phyloP scores from a whole-genome alignment of 2,888 invertebrate genomes.

The Amblyjoppa proteus region DNA sequence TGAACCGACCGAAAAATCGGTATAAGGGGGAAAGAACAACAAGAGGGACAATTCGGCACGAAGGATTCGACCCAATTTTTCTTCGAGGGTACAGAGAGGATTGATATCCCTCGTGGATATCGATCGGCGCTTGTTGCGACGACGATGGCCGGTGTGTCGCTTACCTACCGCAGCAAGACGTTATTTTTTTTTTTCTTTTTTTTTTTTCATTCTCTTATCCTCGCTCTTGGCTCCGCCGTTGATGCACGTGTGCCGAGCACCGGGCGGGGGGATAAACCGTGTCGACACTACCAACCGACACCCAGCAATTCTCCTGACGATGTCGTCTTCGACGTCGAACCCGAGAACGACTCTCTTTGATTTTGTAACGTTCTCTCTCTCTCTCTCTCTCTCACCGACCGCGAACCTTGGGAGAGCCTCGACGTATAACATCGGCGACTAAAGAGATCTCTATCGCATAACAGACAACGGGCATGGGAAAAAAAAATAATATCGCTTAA shows the following conservation, averaged over 20 bases:
- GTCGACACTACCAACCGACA: constrained; percentile 37
- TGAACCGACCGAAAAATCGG: neutral
- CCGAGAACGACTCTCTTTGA: constrained; percentile 26
- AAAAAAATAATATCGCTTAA: constrained; percentile 27
- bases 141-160: constrained; percentile 4
- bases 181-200: constrained; percentile 17
- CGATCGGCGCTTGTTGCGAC: constrained; percentile 26
- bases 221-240: constrained; percentile 36
- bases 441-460: constrained; percentile 31
- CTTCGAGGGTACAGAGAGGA: constrained; percentile 4
- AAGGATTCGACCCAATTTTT: constrained; percentile 27
- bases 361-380: constrained; percentile 47
- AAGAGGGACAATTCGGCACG: neutral
- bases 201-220: neutral
- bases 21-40: neutral
- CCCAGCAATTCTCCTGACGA: constrained; percentile 20
- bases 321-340: constrained; percentile 22
- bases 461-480: constrained; percentile 8
- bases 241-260: constrained; percentile 40
- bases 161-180: constrained; percentile 6
- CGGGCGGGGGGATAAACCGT: constrained; percentile 46
- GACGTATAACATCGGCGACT: constrained; percentile 29
- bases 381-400: constrained; percentile 24
- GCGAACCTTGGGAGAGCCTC: constrained; percentile 42
- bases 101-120: constrained; percentile 19